Conservation (phyloP, 2,888 invertebrate genomes). For the Caenorhabditis sinica region DNA sequence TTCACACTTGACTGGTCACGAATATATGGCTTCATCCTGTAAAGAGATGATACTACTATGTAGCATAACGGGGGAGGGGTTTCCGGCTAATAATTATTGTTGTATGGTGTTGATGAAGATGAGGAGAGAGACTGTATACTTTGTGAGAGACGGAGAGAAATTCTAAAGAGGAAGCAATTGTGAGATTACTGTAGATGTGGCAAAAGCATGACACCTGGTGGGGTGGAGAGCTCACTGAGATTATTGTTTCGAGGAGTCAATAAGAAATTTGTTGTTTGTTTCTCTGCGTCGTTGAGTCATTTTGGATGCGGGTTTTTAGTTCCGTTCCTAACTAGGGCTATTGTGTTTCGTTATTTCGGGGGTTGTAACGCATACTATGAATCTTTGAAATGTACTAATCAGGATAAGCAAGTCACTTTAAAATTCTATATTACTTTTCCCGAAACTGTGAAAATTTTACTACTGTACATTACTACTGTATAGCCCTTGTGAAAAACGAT, state of each 20-base stretch:
- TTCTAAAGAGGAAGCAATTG: slow-evolving; percentile 36
- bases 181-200: slow-evolving; percentile 38
- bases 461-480: no score
- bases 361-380: not conserved
- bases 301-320: slow-evolving; percentile 20
- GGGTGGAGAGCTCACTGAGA: slow-evolving; percentile 33
- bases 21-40: slow-evolving; percentile 42
- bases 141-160: slow-evolving; percentile 27
- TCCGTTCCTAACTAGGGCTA: slow-evolving; percentile 49
- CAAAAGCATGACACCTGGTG: slow-evolving; percentile 45
- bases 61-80: not conserved
- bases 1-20: slow-evolving; percentile 49
- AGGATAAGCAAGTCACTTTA: not conserved
- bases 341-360: slow-evolving; percentile 36
- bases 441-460: not conserved
- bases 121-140: not conserved
- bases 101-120: slow-evolving; percentile 28
- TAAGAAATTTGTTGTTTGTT: slow-evolving; percentile 29
- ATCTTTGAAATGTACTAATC: not conserved
- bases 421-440: not conserved
- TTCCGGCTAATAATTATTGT: slow-evolving; percentile 58
- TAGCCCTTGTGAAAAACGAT: not conserved
- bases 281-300: slow-evolving; percentile 26
- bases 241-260: slow-evolving; percentile 31
- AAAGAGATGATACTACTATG: slow-evolving; percentile 12